phyloP scores from a whole-genome alignment of 2,888 invertebrate genomes.

The Drosophila aldrichi region DNA sequence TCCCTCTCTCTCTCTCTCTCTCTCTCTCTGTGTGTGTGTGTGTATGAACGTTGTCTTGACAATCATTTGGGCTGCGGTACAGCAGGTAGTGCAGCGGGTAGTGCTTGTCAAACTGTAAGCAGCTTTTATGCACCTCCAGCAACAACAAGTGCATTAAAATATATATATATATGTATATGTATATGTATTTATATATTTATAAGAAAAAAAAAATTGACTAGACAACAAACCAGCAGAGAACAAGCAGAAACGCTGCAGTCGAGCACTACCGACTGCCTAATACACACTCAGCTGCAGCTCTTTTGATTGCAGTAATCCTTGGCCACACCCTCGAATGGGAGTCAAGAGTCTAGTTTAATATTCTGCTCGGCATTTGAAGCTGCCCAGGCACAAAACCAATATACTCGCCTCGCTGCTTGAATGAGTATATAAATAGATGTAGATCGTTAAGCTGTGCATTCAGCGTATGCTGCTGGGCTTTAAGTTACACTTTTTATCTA shows the following conservation, averaged over 20 bases:
- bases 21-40: conserved; percentile 2
- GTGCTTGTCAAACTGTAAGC: conserved; percentile 65
- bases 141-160: conserved; percentile 37
- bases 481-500: conserved; percentile 55
- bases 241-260: not conserved
- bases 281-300: not conserved
- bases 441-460: conserved; percentile 25
- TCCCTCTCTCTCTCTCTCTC: not conserved
- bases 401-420: not conserved
- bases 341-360: no score
- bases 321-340: no score
- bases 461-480: conserved; percentile 30
- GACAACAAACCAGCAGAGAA: not conserved
- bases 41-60: conserved; percentile 53
- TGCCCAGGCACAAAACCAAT: not conserved
- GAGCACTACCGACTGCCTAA: not conserved
- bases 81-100: conserved; percentile 33
- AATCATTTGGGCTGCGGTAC: conserved; percentile 41
- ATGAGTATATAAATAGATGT: conserved; percentile 1
- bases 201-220: conserved; percentile 11
- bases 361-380: no score
- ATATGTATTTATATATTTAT: not conserved
- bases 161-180: not conserved
- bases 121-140: conserved; percentile 58
- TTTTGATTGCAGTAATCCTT: no score